Percentiles rank a stretch among this genome's conserved stretches.
phyloP scores from a whole-genome alignment of 1,140 invertebrate species.

The Neodiprion virginianus region DNA sequence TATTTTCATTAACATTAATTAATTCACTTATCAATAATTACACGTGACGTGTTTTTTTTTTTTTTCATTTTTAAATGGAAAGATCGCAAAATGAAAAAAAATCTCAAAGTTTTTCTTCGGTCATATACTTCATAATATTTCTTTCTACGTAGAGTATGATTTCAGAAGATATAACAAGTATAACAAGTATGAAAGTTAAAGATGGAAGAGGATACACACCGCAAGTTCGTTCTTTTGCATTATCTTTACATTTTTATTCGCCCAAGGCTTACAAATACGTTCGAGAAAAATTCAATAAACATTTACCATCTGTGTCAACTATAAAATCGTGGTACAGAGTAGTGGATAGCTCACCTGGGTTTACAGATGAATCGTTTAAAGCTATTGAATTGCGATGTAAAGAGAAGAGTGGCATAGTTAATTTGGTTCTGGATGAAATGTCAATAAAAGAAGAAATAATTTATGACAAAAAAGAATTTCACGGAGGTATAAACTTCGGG shows the following conservation, averaged over 20 bases:
- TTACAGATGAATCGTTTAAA: constrained; percentile 34
- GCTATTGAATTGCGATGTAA: constrained; percentile 26
- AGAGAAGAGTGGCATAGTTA: constrained; percentile 10
- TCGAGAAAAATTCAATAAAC: constrained; percentile 34
- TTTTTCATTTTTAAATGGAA: too few species aligned
- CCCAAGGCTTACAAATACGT: constrained; percentile 42
- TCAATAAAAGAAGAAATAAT: constrained; percentile 25
- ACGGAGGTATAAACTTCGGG: constrained; percentile 28
- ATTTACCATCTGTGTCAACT: constrained; percentile 38
- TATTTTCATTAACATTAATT: too few species aligned
- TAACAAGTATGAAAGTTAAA: neutral
- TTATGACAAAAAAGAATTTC: constrained; percentile 22
- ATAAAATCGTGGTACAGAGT: constrained; percentile 39
- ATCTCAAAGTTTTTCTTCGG: too few species aligned
- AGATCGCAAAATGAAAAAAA: too few species aligned
- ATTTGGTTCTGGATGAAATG: constrained; percentile 34
- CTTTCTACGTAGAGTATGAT: too few species aligned
- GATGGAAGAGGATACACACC: constrained; percentile 10
- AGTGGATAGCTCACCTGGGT: constrained; percentile 37
- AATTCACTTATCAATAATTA: too few species aligned
- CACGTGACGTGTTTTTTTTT: too few species aligned
- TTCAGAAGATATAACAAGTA: too few species aligned
- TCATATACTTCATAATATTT: too few species aligned
- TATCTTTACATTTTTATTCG: constrained; percentile 40
- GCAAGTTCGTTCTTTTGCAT: constrained; percentile 32